A percentile compares a stretch with the other conserved stretches of the same genome.
Evolutionary conservation across 2,113 vertebrate genomes (phyloP).

Genomic region (Campylorhamphus procurvoides): DNA sequence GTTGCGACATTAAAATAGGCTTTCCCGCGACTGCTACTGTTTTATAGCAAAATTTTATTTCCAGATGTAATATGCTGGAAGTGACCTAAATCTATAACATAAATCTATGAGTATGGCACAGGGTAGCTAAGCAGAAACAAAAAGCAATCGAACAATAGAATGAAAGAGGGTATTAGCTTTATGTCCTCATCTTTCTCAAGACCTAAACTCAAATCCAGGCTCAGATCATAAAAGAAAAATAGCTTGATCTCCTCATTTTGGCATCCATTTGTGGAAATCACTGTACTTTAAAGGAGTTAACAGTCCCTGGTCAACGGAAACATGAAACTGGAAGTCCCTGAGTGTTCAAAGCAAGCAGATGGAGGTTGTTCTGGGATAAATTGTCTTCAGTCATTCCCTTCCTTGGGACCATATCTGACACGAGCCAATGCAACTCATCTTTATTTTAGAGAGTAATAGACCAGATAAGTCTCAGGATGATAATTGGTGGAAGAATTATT

Average conservation of each 20-base stretch:
- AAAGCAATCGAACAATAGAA: constrained; percentile 11
- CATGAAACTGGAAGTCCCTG: not conserved
- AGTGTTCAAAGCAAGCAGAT: not conserved
- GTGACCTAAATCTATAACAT: constrained; percentile 10
- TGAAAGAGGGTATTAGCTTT: not conserved
- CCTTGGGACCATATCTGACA: not conserved
- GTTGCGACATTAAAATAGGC: constrained; percentile 28
- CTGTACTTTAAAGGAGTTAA: not conserved
- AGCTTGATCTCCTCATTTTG: constrained; percentile 23
- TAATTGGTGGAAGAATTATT: constrained; percentile 17
- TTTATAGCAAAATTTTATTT: constrained; percentile 49
- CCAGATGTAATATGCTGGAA: constrained; percentile 20
- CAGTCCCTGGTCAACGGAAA: not conserved
- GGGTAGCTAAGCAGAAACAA: not conserved
- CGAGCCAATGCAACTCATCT: constrained; percentile 3
- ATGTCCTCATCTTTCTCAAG: not conserved
- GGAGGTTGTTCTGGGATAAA: not conserved
- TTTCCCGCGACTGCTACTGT: constrained; percentile 12
- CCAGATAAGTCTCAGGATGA: not conserved
- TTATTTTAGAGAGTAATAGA: constrained; percentile 25
- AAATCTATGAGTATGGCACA: not conserved
- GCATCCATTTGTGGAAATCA: not conserved
- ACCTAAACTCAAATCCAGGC: not conserved
- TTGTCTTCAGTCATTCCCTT: not conserved
- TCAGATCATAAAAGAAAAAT: constrained; percentile 33